Base-by-base conservation (phyloP, 2,797 vertebrate genomes). In the Sardinella longiceps region DNA sequence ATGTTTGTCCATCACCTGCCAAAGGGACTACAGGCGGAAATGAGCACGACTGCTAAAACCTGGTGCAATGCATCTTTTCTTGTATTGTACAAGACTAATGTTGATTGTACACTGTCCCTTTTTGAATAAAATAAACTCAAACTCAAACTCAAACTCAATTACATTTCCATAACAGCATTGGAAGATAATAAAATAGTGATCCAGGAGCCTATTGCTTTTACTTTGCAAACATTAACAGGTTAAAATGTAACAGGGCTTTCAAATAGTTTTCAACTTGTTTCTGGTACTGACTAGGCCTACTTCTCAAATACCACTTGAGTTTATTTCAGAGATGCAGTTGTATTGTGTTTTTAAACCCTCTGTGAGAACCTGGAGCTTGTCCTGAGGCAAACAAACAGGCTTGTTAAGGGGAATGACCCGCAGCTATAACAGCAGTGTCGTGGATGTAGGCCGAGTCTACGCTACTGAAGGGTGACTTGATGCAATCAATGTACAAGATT, bases 401-500 rank as follows among this genome's bases (percentile, higher is more conserved):
- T 85, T 82, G 90, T 86, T 91, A 91, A 91, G 91, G 92, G 92
- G 90, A 93, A 90, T 92, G 91, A 93, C 90, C 84, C 85, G 80
- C 81, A 86, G 86, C 83, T 85, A 89, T 91, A 85, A 88, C 86
- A 86, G 84, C 88, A 85, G 89, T 93, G 92, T 90, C 93, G 88
- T 92, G 92, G 60, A 91, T 93, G 91, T 81, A 53, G n/a, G n/a
- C n/a, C n/a, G n/a, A n/a, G 50, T 45, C 43, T 45, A 45, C 7
- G 51, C 51, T 20, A 87, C 84, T 50, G 85, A 85, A 74, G 84
- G 83, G 83, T 53, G 83, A 77, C 70, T 80, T 81, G 80, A 84
- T 82, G 84, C 84, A 88, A 93, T 93, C 91, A 89, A 91, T 92
- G 90, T 91, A 94, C 92, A 94, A 90, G 92, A 90, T 90, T 88